These are phyloP conservation scores for Tetragonula carbonaria DNA, from an alignment of 2,888 invertebrate species.

Conservation along the genomic window DNA sequence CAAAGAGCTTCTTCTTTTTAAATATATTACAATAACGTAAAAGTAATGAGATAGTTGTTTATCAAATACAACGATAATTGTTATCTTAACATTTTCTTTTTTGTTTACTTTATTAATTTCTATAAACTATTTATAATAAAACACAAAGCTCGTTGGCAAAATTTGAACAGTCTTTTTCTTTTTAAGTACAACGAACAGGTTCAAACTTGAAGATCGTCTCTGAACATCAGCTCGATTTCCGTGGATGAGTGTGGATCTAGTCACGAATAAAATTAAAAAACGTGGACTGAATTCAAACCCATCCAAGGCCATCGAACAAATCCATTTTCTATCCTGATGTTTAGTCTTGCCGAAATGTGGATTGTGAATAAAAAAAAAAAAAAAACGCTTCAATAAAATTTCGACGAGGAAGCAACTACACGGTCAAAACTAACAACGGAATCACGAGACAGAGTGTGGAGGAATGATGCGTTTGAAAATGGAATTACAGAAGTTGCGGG, in stretches of 20 bases:
- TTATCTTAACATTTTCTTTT: not conserved
- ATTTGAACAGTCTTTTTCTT: not conserved
- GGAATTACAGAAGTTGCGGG: constrained; percentile 58
- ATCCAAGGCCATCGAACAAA: constrained; percentile 84
- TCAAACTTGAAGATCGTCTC: constrained; percentile 27
- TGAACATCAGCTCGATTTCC: constrained; percentile 85
- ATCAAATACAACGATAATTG: not conserved
- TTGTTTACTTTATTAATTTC: constrained; percentile 9
- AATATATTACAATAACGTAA: not conserved
- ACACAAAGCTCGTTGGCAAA: not conserved
- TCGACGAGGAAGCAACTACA: constrained; percentile 1
- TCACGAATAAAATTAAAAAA: constrained; percentile 87
- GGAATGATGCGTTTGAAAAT: constrained; percentile 69
- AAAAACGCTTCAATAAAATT: constrained; percentile 6
- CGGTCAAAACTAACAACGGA: constrained; percentile 42
- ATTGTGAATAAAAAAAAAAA: not conserved
- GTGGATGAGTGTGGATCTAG: constrained; percentile 93
- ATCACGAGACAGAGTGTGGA: constrained; percentile 57
- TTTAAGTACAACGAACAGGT: constrained; percentile 3
- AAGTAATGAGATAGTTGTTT: not conserved
- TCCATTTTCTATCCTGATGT: constrained; percentile 22
- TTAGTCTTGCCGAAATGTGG: not conserved
- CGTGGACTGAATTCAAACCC: constrained; percentile 92
- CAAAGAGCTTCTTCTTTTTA: not conserved
- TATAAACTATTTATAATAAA: not conserved